Evolutionary conservation across 2,888 invertebrate genomes (phyloP), one percentile per base, ranked within the genome.

Genomic region (Volucella bombylans): DNA sequence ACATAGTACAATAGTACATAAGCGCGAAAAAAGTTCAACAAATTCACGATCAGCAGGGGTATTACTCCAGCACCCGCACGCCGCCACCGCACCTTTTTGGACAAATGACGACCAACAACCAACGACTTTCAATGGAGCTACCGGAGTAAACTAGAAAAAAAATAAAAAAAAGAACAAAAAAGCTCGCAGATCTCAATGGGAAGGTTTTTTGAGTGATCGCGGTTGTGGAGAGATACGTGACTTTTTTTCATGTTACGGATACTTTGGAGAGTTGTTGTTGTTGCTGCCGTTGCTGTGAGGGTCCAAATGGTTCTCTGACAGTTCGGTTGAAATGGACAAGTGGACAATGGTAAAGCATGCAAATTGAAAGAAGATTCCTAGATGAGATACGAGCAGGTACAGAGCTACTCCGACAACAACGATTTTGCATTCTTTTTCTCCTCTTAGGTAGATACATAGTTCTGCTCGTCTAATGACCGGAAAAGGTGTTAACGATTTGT

Each of bases 381-480:
- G 59, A 43, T 23, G 41, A 67, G 73, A 85, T 71, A 79, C 45
- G 23, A 47, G 55, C 43, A 49, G 4, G 31, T 31, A 31, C 6
- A 31, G 6, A 31, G 6, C 31, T 31, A 31, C 31, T 31, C 31
- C 4, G 31, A 6, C 31, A 31, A 31, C 31, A 61, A 54, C 43
- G 50, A 49, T 77, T 77, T 11, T 38, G 57, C 38, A 65, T 64
- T 57, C 64, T 69, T 57, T 39, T 43, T 64, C 45, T 49, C 49
- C 23, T 50, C 55, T 67, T 65, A 57, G 55, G 71, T 31, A 31
- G 6, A 2, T 23, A 31, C 1, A 31, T 80, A 79, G 69, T 79
- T 65, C 61, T 81, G 62, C 67, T 71, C 47, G 47, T 45, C 71
- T 85, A 85, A 85, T 85, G 81, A 77, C 85, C 85, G 85, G 85